Evolutionary conservation across 2,888 invertebrate species (phyloP).

Genomic region (Tortrix viridana): DNA sequence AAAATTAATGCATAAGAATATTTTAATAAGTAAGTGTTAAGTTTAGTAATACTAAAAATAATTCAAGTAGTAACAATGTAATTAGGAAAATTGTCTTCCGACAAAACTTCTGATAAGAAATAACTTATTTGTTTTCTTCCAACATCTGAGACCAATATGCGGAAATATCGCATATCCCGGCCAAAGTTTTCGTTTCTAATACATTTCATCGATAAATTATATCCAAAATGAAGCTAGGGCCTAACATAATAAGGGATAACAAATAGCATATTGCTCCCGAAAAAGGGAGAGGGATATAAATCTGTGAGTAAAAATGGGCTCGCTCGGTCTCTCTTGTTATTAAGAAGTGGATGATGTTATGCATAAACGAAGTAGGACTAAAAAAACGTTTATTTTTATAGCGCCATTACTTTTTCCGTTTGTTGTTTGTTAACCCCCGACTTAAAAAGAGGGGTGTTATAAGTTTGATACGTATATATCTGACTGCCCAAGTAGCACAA

Average conservation of each 20-base stretch:
- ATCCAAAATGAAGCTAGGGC: slow-evolving; percentile 43
- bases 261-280: slow-evolving; percentile 51
- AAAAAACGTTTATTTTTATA: too few species aligned
- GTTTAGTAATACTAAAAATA: not conserved
- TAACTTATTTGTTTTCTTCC: slow-evolving; percentile 23
- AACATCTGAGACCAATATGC: slow-evolving; percentile 15
- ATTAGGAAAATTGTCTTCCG: too few species aligned
- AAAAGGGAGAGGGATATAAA: slow-evolving; percentile 50
- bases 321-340: slow-evolving; percentile 42
- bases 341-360: slow-evolving; percentile 40
- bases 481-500: too few species aligned
- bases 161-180: slow-evolving; percentile 12
- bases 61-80: not conserved
- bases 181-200: slow-evolving; percentile 35
- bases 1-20: too few species aligned
- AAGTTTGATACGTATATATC: too few species aligned
- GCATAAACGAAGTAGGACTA: slow-evolving; percentile 28
- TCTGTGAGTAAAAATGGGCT: slow-evolving; percentile 47
- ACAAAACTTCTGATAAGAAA: too few species aligned
- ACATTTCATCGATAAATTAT: slow-evolving; percentile 45
- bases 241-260: slow-evolving; percentile 46
- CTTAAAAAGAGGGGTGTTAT: too few species aligned
- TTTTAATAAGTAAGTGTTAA: too few species aligned
- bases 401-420: too few species aligned
- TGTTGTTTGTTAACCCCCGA: too few species aligned